These are phyloP conservation scores for Cyclura pinguis DNA, from an alignment of 2,797 vertebrate species.

Conservation along the genomic window DNA sequence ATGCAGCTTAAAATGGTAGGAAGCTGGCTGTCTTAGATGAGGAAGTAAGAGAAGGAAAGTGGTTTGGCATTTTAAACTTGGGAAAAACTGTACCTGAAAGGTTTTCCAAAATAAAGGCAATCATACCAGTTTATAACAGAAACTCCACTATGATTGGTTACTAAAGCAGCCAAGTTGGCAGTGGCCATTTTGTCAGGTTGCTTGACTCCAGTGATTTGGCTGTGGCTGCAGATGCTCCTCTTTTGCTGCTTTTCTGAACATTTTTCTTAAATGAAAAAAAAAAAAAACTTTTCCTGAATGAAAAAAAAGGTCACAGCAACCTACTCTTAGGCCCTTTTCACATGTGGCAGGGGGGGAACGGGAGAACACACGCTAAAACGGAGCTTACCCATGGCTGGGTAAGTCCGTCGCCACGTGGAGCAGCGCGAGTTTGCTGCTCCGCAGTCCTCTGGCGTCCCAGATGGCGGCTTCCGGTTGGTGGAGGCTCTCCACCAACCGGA, in stretches of 20 bases:
- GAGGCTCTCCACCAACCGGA: too few species aligned
- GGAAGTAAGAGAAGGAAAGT: conserved; percentile 26
- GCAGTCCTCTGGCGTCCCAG: too few species aligned
- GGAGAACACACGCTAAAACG: too few species aligned
- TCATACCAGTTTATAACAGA: conserved; percentile 9
- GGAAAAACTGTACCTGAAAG: background rate
- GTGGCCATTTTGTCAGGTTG: background rate
- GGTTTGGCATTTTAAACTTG: background rate
- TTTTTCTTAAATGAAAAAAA: background rate
- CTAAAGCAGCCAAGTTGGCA: background rate
- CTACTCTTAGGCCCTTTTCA: too few species aligned
- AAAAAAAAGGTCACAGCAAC: background rate
- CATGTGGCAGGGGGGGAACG: too few species aligned
- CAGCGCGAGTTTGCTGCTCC: too few species aligned
- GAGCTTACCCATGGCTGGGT: too few species aligned
- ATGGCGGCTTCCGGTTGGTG: too few species aligned
- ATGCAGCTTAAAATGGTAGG: background rate
- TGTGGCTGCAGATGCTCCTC: background rate
- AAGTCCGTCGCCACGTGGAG: too few species aligned
- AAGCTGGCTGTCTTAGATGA: background rate
- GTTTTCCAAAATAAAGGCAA: background rate
- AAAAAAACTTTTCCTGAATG: background rate
- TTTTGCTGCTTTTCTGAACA: background rate
- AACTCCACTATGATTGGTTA: background rate
- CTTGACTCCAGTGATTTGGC: background rate